A percentile compares a stretch with the other conserved stretches of the same genome.
Conservation (phyloP, 2,113 vertebrate species). For the Mobula hypostoma region DNA sequence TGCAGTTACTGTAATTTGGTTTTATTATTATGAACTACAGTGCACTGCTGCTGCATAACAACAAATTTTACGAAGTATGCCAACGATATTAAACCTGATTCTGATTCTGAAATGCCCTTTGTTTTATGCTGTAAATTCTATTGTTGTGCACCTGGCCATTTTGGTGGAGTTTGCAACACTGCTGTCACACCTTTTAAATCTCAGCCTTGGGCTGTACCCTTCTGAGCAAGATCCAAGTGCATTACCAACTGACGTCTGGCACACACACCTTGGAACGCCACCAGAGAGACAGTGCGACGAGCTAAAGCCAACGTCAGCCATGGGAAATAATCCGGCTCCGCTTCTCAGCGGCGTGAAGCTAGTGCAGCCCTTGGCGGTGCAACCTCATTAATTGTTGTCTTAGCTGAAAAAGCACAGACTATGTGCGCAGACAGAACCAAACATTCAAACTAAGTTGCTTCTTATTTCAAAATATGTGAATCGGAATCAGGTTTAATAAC, state of each 20-base stretch:
- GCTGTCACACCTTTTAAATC: too few relatives aligned
- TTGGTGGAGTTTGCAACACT: neutral
- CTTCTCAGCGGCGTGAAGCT: neutral
- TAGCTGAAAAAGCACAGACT: neutral
- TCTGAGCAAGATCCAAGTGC: neutral
- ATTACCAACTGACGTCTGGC: neutral
- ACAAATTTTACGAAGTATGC: too few relatives aligned
- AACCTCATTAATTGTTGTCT: neutral
- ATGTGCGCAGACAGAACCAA: neutral
- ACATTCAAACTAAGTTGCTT: neutral
- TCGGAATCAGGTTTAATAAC: too few relatives aligned
- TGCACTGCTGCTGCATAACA: too few relatives aligned
- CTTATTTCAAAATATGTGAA: neutral
- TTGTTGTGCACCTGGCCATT: neutral
- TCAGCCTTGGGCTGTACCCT: neutral
- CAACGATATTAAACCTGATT: too few relatives aligned
- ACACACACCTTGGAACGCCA: neutral
- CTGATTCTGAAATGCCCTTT: too few relatives aligned
- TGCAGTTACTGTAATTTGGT: too few relatives aligned
- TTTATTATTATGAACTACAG: too few relatives aligned
- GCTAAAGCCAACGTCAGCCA: neutral
- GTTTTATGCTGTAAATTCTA: neutral
- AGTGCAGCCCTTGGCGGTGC: neutral
- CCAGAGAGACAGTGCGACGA: neutral
- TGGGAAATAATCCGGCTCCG: neutral